These are phyloP conservation scores for Accipiter cooperii DNA, from an alignment of 2,113 vertebrate genomes.

Conservation along the genomic window DNA sequence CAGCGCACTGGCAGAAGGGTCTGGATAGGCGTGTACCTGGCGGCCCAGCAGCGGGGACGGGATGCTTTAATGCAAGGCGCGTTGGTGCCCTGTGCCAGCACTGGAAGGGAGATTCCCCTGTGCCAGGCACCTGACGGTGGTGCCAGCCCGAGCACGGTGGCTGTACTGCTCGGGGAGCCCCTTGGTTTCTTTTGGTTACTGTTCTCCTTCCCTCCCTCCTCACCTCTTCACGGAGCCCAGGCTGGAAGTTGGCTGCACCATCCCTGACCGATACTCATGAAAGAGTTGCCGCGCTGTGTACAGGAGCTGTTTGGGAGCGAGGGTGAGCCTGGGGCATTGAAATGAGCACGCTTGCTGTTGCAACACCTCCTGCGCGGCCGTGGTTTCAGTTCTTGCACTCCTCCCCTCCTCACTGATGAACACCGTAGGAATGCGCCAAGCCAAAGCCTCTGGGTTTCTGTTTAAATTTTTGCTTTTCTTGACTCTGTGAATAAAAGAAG, in stretches of 20 bases:
- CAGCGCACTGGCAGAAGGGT: fast-evolving
- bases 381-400: neutral
- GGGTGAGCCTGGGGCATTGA: neutral
- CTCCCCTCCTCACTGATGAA: neutral
- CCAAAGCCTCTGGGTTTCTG: neutral
- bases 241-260: neutral
- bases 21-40: fast-evolving
- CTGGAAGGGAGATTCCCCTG: neutral
- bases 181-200: neutral
- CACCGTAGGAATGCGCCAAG: neutral
- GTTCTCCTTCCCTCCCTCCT: neutral
- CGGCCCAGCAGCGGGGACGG: neutral
- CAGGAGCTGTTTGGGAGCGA: neutral
- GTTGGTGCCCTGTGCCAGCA: fast-evolving
- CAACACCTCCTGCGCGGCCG: fast-evolving
- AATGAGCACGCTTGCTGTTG: neutral
- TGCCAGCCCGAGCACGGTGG: fast-evolving
- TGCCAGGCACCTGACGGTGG: neutral
- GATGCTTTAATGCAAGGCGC: no score
- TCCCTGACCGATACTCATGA: neutral
- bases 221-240: fast-evolving
- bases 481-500: neutral
- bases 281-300: neutral
- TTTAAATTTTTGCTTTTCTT: neutral
- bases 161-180: neutral